phyloP scores from a whole-genome alignment of 2,113 vertebrate species.

The Poeciliopsis prolifica region DNA sequence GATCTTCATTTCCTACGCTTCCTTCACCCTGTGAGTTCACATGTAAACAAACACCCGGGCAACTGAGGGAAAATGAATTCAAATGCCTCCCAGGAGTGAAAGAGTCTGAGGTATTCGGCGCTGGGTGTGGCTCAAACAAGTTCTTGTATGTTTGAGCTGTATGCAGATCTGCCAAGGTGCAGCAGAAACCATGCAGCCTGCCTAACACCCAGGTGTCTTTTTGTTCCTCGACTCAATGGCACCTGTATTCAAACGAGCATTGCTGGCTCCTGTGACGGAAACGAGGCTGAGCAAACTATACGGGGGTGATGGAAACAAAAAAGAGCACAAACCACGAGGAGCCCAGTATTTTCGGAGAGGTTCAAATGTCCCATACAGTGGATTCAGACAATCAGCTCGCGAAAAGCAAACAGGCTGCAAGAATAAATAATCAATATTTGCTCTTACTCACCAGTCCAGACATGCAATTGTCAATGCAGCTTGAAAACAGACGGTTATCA shows the following conservation, averaged over 20 bases:
- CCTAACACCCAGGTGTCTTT: conserved; percentile 5
- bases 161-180: conserved; percentile 61
- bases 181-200: conserved; percentile 3
- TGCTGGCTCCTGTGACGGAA: background rate
- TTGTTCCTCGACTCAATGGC: conserved; percentile 13
- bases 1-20: background rate
- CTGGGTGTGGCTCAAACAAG: conserved; percentile 60
- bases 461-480: background rate
- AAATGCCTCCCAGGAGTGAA: conserved; percentile 17
- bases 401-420: background rate
- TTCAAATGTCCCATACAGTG: background rate
- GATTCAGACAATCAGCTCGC: background rate
- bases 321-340: background rate
- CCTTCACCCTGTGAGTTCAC: background rate
- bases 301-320: background rate
- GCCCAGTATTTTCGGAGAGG: too few species aligned
- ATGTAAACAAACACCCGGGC: conserved; percentile 11
- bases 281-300: conserved; percentile 18
- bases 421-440: background rate
- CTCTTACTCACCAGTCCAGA: conserved; percentile 3
- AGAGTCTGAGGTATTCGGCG: background rate
- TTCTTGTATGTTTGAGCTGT: conserved; percentile 44
- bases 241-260: conserved; percentile 11
- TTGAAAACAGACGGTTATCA: background rate
- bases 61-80: background rate